A percentile compares a stretch with the other conserved stretches of the same genome.
phyloP scores from a whole-genome alignment of 2,797 vertebrate species.

The Mormyrops boulengeri region DNA sequence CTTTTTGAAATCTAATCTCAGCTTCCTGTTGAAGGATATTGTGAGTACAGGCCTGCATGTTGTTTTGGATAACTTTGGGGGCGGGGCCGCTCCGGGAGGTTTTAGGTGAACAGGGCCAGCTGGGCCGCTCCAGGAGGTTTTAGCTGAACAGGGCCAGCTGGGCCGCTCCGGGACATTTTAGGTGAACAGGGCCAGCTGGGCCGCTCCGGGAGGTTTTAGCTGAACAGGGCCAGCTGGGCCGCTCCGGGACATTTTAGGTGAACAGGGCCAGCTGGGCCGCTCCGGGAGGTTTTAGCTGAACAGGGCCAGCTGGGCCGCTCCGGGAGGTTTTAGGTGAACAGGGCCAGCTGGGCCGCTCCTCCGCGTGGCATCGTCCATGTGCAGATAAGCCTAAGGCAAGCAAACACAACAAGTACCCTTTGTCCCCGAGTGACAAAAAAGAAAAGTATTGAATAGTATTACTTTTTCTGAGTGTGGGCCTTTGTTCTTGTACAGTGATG shows the following conservation, averaged over 20 bases:
- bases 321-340: not conserved
- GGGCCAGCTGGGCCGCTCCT: not conserved
- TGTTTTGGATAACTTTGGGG: not conserved
- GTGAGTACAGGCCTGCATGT: not conserved
- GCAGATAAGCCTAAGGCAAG: not conserved
- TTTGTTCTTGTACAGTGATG: not conserved
- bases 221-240: not conserved
- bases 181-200: not conserved
- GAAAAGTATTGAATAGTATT: not conserved
- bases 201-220: not conserved
- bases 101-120: not conserved
- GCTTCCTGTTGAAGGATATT: not conserved
- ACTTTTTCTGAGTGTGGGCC: not conserved
- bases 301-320: not conserved
- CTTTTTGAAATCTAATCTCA: constrained; percentile 8
- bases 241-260: not conserved
- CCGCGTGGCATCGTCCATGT: not conserved
- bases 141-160: not conserved
- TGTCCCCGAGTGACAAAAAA: not conserved
- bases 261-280: not conserved
- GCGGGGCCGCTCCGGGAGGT: not conserved
- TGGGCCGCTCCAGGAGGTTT: not conserved
- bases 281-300: not conserved
- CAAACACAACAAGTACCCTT: not conserved
- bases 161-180: not conserved